Conservation (phyloP, 2,797 vertebrate genomes). For the Sebastes iracundus region DNA sequence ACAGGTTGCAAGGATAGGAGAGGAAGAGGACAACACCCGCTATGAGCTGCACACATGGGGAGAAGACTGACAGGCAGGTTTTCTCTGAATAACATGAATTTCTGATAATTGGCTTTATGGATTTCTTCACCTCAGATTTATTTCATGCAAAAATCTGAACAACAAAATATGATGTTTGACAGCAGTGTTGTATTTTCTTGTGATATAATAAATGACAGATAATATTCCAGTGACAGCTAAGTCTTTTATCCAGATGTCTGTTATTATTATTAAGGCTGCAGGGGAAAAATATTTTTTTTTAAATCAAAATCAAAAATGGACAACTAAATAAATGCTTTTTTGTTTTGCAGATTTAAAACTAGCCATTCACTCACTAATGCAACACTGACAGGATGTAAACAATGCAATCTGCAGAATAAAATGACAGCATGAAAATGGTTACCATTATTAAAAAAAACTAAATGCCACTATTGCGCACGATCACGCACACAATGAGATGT, state of each 20-base stretch:
- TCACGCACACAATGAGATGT: constrained; percentile 4
- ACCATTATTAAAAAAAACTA: neutral
- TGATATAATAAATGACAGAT: neutral
- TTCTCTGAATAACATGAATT: constrained; percentile 39
- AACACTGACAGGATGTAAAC: constrained; percentile 57
- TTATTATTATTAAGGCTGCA: neutral
- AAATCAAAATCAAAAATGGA: neutral
- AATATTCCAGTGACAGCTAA: constrained; percentile 41
- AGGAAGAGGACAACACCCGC: constrained; percentile 38
- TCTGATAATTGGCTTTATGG: constrained; percentile 2
- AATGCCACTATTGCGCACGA: neutral
- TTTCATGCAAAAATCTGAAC: neutral
- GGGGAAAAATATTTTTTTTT: neutral
- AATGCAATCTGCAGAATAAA: constrained; percentile 36
- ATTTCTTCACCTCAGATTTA: neutral
- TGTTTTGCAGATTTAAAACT: neutral
- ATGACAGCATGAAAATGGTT: constrained; percentile 25
- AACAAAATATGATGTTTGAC: neutral
- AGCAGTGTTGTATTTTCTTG: neutral
- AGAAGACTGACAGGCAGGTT: constrained; percentile 27
- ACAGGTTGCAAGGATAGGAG: neutral
- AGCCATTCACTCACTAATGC: neutral
- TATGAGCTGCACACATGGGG: constrained; percentile 11
- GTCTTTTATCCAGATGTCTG: neutral
- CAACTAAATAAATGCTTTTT: neutral